Evolutionary conservation across 92 coral and sea anemone species (phyloP).

Genomic region (Meandrina meandrites): DNA sequence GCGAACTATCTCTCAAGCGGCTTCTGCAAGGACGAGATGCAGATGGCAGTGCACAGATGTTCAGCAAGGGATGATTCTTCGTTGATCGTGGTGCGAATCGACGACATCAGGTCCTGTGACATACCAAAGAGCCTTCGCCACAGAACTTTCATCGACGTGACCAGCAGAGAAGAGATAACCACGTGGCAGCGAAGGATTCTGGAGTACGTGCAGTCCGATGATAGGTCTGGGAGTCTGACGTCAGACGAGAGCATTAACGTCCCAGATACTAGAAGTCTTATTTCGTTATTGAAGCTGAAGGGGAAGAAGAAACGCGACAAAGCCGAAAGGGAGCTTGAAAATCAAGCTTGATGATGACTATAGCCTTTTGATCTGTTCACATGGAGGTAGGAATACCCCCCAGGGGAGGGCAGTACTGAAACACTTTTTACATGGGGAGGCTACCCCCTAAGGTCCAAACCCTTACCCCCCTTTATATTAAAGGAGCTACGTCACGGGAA

Average conservation of each 20-base stretch:
- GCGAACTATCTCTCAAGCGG: slow-evolving; percentile 70
- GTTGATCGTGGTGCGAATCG: slow-evolving; percentile 64
- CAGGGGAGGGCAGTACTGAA: too few relatives aligned
- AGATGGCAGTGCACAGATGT: slow-evolving; percentile 67
- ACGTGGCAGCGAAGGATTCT: slow-evolving; percentile 63
- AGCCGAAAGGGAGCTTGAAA: not conserved
- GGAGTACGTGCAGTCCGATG: slow-evolving; percentile 14
- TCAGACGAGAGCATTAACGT: not conserved
- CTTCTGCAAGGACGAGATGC: slow-evolving; percentile 75
- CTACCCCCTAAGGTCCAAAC: too few relatives aligned
- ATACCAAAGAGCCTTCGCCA: slow-evolving; percentile 67
- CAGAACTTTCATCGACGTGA: slow-evolving; percentile 69
- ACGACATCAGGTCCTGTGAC: slow-evolving; percentile 46
- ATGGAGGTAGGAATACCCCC: not conserved
- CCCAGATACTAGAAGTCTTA: not conserved
- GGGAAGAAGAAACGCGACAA: slow-evolving; percentile 1
- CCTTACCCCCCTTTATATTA: too few relatives aligned
- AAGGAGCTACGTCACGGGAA: too few relatives aligned
- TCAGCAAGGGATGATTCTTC: slow-evolving; percentile 51
- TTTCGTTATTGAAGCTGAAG: not conserved
- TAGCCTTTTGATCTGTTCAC: not conserved
- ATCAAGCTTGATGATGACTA: not conserved
- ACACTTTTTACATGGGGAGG: too few relatives aligned
- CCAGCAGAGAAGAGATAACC: slow-evolving; percentile 56
- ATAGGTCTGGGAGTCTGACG: slow-evolving; percentile 8